phyloP scores from a whole-genome alignment of 1,140 invertebrate species.

The Geopemphigus sp. region DNA sequence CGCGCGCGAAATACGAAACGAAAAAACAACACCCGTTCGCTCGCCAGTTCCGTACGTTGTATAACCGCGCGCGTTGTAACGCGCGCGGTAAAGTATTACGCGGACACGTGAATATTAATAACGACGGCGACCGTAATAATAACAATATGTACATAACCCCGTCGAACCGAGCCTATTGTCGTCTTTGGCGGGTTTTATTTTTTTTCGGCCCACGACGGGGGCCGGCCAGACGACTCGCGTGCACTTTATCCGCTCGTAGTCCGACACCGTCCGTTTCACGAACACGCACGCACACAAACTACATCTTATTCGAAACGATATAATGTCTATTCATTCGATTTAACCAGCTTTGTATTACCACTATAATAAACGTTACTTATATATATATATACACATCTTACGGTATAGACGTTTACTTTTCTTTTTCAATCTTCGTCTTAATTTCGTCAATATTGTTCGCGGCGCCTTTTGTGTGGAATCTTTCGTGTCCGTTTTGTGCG shows the following conservation, averaged over 20 bases:
- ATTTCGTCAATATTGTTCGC: constrained; percentile 48
- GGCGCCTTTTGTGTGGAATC: constrained; percentile 23
- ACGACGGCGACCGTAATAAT: not conserved
- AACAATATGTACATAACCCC: constrained; percentile 9
- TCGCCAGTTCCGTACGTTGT: not conserved
- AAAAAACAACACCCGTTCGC: not conserved
- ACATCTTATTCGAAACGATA: not conserved
- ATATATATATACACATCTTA: not conserved
- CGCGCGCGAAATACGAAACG: not conserved
- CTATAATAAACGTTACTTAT: not conserved
- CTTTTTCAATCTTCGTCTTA: constrained; percentile 39
- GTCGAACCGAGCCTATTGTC: constrained; percentile 34
- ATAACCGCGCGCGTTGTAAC: not conserved
- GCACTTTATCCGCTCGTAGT: constrained; percentile 20
- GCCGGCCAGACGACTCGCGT: not conserved
- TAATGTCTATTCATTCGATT: constrained; percentile 46
- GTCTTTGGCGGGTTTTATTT: constrained; percentile 17
- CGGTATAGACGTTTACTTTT: not conserved
- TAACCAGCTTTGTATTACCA: constrained; percentile 37
- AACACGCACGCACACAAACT: not conserved
- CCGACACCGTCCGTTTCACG: constrained; percentile 16
- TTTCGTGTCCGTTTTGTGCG: constrained; percentile 34
- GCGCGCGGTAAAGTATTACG: not conserved
- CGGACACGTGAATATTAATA: constrained; percentile 11
- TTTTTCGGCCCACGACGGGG: not conserved